Evolutionary conservation across 2,888 invertebrate genomes (phyloP).

Genomic region (Rosalia funebris): DNA sequence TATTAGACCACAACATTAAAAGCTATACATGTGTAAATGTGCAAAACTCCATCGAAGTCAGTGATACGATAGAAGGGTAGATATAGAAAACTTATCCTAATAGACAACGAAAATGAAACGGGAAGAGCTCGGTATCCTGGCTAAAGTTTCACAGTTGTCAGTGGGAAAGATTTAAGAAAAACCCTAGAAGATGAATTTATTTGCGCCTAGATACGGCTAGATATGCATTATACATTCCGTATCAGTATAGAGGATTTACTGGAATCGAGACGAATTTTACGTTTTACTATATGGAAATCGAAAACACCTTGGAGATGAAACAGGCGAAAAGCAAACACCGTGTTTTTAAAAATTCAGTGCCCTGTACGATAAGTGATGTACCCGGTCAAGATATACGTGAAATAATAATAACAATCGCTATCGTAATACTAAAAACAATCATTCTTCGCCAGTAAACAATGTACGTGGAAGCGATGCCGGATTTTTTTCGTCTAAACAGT

Average conservation of each 20-base stretch:
- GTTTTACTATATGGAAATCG: too few relatives aligned
- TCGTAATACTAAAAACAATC: neutral
- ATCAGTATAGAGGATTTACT: too few relatives aligned
- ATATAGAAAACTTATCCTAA: slow-evolving; percentile 15
- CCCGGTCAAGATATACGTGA: neutral
- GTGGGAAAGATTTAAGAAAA: slow-evolving; percentile 5
- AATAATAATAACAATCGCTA: neutral
- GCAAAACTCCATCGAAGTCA: slow-evolving; percentile 4
- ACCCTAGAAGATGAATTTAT: slow-evolving; percentile 19
- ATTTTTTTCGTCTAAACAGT: neutral
- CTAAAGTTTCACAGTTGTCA: slow-evolving; percentile 11
- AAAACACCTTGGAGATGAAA: too few relatives aligned
- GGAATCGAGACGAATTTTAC: too few relatives aligned
- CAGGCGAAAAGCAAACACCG: too few relatives aligned
- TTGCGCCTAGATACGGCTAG: slow-evolving; percentile 9
- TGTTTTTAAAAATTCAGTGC: too few relatives aligned
- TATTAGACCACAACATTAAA: too few relatives aligned
- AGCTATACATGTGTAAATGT: too few relatives aligned
- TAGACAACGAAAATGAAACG: slow-evolving; percentile 10
- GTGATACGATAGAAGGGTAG: slow-evolving; percentile 11
- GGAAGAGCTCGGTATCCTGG: slow-evolving; percentile 3
- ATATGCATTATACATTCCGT: neutral
- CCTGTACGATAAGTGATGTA: neutral
- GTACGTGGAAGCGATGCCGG: slow-evolving; percentile 1
- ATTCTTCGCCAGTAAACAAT: neutral